Evolutionary conservation across 2,797 vertebrate species (phyloP), one percentile per base, ranked within the genome.

Genomic region (Morelia viridis): DNA sequence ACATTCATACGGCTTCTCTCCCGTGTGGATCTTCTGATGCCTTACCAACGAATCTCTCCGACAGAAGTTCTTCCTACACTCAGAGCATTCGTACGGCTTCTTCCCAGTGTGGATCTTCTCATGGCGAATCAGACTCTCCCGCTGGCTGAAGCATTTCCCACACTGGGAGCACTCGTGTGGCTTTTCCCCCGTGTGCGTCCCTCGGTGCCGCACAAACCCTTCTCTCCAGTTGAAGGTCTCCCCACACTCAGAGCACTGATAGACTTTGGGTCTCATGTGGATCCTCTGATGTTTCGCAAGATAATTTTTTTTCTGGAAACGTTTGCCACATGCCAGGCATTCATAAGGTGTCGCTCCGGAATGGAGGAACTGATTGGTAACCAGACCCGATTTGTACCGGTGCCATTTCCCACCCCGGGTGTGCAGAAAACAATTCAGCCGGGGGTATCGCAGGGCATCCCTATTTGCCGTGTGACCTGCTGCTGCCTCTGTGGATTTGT

Each of bases 161-260:
- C 91, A 92, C 91, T 92, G 91, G 15, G 41, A 7, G 1, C 91
- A 88, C 1, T 88, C 71, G 1, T 92, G 91, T 0, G 46, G 68
- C n/a, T 88, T 92, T 71, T 92, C 68, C 2, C 91, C 91, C 0
- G 71, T 83, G 91, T 92, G 91, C 6, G 12, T 88, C 2, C 71
- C 91, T 10, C 58, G 46, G 91, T 92, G 91, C 3, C 91, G 15
- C 0, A 85, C 35, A 50, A 92, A 94, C 1, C 85, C 31, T 53
- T 91, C 84, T 60, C 88, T 85, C 46, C 46, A 57, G 5, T 22
- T 86, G 68, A 95, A 95, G n/a, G 56, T 85, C 15, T 93, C 88
- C 17, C 92, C 91, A 0, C 93, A 94, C 4, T 94, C 93, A 5
- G 76, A 92, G 53, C 94, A 94, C n/a, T 90, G 92, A n/a, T 57